Base-by-base conservation (phyloP, 2,797 vertebrate species). In the Typhlichthys eigenmanni region DNA sequence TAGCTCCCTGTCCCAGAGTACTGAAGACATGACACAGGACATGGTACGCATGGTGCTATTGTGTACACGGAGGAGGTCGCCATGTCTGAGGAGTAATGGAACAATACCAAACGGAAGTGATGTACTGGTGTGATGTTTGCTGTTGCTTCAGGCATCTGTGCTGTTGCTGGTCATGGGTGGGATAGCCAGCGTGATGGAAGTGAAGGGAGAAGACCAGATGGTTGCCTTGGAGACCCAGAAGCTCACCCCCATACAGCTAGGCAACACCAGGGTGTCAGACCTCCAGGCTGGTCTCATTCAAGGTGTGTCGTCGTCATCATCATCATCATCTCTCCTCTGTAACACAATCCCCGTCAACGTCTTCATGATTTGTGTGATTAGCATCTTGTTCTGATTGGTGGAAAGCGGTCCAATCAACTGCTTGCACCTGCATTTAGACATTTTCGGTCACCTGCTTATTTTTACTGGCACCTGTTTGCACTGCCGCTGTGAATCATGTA, bases 1-100 rank as follows among this genome's bases (percentile, higher is more conserved):
- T 88, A 98, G 95, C 88, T 95, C 92, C 0, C 82, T 92, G 7
- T 96, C 95, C 7, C 94, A 92, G 66, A 96, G 94, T 14, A 91
- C 69, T 0, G 95, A 95, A 60, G 94, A 96, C 53, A 64, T 94
- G 4, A 81, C 72, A 51, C 84, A 93, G 60, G 94, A 95, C 68
- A 88, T 74, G 92, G 97, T 98, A 74, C 85, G 93, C 66, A 12
- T 29, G 5, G 7, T 19, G 5, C 13, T 60, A 43, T 43, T 43
- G 9, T 43, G 38, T 8, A 43, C 9, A 43, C 9, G 38, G 9
- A 43, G 24, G 5, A 43, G 9, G 38, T 43, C 8, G 9, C 38
- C 38, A 8, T 43, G 38, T 43, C 38, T 43, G 9, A 43, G 38
- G 38, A 1, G 7, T 43, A 6, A 43, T 43, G 9, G 9, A 43